These are phyloP conservation scores for Heteromormyrus szaboi DNA, from an alignment of 2,797 vertebrate genomes.

Conservation along the genomic window DNA sequence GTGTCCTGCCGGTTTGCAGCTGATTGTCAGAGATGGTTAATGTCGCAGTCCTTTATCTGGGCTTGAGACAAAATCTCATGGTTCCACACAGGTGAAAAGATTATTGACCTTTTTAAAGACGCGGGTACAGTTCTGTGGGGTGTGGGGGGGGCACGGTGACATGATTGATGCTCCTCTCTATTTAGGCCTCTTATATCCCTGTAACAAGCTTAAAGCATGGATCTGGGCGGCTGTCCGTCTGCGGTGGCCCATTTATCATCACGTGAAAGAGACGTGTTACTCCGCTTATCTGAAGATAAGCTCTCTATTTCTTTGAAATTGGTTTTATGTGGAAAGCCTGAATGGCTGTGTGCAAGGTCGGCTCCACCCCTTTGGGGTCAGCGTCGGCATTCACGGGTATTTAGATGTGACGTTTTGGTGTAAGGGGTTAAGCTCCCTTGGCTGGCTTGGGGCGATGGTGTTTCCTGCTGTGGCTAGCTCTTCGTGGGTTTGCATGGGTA, in stretches of 20 bases:
- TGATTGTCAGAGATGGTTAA: constrained; percentile 80
- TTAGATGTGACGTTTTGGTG: constrained; percentile 53
- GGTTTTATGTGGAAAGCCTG: constrained; percentile 33
- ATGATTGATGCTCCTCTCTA: constrained; percentile 93
- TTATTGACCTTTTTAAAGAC: constrained; percentile 96
- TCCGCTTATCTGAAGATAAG: constrained; percentile 55
- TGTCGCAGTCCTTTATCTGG: constrained; percentile 84
- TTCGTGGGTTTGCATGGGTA: constrained; percentile 31
- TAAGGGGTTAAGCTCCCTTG: constrained; percentile 58
- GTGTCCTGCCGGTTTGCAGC: constrained; percentile 76
- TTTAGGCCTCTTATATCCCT: constrained; percentile 67
- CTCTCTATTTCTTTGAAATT: constrained; percentile 47
- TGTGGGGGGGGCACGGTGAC: constrained; percentile 20
- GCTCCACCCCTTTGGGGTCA: constrained; percentile 48
- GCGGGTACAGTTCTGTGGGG: constrained; percentile 73
- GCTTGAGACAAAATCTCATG: constrained; percentile 94
- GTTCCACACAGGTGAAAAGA: constrained; percentile 93
- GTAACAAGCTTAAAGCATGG: constrained; percentile 65
- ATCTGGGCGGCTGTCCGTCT: constrained; percentile 61
- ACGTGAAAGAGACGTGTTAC: constrained; percentile 61
- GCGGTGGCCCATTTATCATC: constrained; percentile 67
- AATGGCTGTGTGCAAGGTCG: constrained; percentile 57
- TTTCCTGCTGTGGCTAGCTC: neutral
- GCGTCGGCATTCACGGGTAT: constrained; percentile 53
- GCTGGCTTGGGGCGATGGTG: neutral